Base-by-base conservation (phyloP, 1,140 invertebrate genomes). In the Cyrtorhinus lividipennis region DNA sequence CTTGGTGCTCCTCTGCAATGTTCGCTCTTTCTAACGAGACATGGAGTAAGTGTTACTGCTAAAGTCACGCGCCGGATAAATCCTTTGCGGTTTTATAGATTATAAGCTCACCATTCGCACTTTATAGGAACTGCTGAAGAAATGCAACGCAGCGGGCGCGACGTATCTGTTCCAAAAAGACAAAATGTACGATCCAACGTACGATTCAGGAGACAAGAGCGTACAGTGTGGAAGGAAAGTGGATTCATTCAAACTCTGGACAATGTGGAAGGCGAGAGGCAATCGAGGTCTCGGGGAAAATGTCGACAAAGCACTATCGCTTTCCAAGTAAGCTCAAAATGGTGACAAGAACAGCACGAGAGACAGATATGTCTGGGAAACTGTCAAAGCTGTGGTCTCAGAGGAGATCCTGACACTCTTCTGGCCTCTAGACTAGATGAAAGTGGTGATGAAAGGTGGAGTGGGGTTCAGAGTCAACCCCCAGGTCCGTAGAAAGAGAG, bases 181-280 rank as follows among this genome's bases (percentile, higher is more conserved):
- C 71, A 96, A 96, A 72, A 88, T 90, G 72, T 97, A 97, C 70
- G 90, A 95, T 70, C 81, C 88, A 0, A 78, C 76, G 10, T 96
- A 89, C 73, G 92, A 96, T 70, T 90, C 88, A 0, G 93, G 93
- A 0, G 92, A 97, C 71, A 95, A 94, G 72, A 90, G 89, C 64
- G 78, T 97, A 1, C 92, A 95, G 72, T 97, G 93, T 72, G 93
- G 93, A 1, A 79, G 93, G 30, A 93, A 95, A 75, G 87, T 91
- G 62, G 93, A 97, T 72, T 85, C 88, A 0, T 85, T 95, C 67
- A 96, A 96, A 74, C 76, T 96, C 10, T 97, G 92, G 92, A 73
- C 94, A 27, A 91, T 94, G 85, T 92, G 93, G 83, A 87, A 88
- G 72, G 85, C 85, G 1, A 77, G 85, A 1, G 87, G 88, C 0